Base-by-base conservation (phyloP, 2,888 invertebrate genomes). In the Neocrepidodera transversa region DNA sequence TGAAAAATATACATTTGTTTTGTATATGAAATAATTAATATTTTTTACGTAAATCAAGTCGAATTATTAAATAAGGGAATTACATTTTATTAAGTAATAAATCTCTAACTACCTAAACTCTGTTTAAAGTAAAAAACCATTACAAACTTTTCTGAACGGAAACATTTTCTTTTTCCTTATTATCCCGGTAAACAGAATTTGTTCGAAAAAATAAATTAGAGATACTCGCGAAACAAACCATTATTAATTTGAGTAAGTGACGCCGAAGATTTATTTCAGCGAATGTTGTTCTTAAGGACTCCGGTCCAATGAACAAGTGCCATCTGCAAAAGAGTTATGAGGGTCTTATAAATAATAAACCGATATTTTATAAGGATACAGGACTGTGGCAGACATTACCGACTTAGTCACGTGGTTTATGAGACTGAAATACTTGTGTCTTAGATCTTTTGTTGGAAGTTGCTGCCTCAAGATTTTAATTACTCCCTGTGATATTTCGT, bases 301-400 rank as follows among this genome's bases (percentile, higher is more conserved):
- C 43, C 58, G 57, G 43, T 40, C 61, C 58, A 61, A 66, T 65
- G 66, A 69, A 64, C 67, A 67, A 69, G 68, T 66, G 68, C 73
- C 71, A 71, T 72, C 78, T 77, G 77, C 75, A 69, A 71, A 71
- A 77, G 77, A 78, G 73, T 76, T 77, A 78, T 75, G 74, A 72
- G 62, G 67, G 67, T 73, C 76, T 78, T 77, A 78, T 77, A 78
- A 78, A 78, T 78, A 77, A 76, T 75, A 77, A 73, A 74, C 75
- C 77, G 67, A 77, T 78, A 78, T 76, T 76, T 78, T 75, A 76
- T 68, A 69, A 69, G 67, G 68, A 69, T 68, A 72, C 74, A 72
- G 70, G 73, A 72, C 74, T 76, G 76, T 74, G 72, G 69, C 74
- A 74, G 77, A 77, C 77, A 72, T 74, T 68, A 67, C 43, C 18